These are phyloP conservation scores for Stenolophus ochropezus DNA, from an alignment of 2,888 invertebrate genomes.

Conservation along the genomic window DNA sequence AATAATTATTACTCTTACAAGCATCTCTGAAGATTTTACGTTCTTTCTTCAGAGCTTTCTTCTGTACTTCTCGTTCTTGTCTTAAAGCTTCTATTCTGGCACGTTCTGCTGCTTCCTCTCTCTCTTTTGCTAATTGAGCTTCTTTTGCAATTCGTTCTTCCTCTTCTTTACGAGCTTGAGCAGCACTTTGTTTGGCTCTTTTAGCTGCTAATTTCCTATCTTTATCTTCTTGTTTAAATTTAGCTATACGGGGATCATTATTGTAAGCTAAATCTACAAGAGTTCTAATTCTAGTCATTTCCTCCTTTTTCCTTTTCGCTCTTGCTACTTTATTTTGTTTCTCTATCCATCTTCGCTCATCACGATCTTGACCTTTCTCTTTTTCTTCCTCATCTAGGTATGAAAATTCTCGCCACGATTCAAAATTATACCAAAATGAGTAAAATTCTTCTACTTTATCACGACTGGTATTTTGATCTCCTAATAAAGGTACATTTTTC, in stretches of 20 bases:
- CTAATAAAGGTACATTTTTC: conserved; percentile 87
- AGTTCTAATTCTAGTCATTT: conserved; percentile 92
- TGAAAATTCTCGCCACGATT: conserved; percentile 99
- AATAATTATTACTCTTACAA: conserved; percentile 90
- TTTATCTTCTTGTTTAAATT: conserved; percentile 95
- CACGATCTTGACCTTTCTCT: conserved; percentile 96
- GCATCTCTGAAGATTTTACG: conserved; percentile 86
- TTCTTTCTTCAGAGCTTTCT: conserved; percentile 91
- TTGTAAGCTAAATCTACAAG: conserved; percentile 96
- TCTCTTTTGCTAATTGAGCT: conserved; percentile 84
- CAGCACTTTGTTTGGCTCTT: conserved; percentile 89
- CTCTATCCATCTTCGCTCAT: conserved; percentile 98
- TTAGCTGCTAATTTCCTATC: conserved; percentile 92
- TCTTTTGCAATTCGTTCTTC: conserved; percentile 86
- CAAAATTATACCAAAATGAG: conserved; percentile 98
- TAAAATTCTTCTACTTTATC: conserved; percentile 96
- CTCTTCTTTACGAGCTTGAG: conserved; percentile 88
- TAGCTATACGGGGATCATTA: conserved; percentile 93
- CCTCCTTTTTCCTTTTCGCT: conserved; percentile 96
- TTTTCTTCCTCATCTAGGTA: conserved; percentile 99
- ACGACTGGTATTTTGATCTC: conserved; percentile 83
- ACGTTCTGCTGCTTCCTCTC: conserved; percentile 87
- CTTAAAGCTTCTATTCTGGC: conserved; percentile 88
- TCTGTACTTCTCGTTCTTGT: conserved; percentile 89
- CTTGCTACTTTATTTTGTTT: conserved; percentile 97